phyloP scores from a whole-genome alignment of 2,888 invertebrate genomes.

The Pristionchus exspectatus region DNA sequence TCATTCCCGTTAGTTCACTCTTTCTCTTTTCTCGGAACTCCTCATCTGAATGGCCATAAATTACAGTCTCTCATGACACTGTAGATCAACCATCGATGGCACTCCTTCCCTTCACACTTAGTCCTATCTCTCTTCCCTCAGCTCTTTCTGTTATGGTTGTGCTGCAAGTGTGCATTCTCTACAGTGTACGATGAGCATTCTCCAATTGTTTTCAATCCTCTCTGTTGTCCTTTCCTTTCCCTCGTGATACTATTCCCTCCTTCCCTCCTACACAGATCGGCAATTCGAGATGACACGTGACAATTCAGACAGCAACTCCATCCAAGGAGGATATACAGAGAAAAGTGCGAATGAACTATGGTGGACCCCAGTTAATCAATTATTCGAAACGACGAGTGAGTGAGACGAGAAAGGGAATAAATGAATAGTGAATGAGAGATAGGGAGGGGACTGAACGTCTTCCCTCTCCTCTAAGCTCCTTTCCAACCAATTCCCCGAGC shows the following conservation, averaged over 20 bases:
- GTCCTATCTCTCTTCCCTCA: not conserved
- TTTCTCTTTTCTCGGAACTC: not conserved
- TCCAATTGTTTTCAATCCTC: not conserved
- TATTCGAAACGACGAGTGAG: constrained; percentile 18
- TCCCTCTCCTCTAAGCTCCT: not conserved
- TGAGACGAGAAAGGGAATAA: not conserved
- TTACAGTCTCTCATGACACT: not conserved
- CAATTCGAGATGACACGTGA: not conserved
- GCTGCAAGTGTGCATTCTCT: not conserved
- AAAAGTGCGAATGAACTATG: constrained; percentile 5
- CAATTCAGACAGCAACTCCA: not conserved
- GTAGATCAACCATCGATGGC: not conserved
- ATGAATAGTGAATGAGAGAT: not conserved
- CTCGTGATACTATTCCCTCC: not conserved
- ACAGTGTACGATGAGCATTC: not conserved
- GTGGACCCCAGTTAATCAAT: not conserved
- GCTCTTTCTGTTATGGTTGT: not conserved
- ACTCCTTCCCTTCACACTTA: not conserved
- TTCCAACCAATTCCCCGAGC: not conserved
- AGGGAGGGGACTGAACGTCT: not conserved
- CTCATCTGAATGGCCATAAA: not conserved
- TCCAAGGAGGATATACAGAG: not conserved
- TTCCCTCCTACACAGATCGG: not conserved
- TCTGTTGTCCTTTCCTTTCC: not conserved
- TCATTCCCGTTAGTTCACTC: not conserved